Base-by-base conservation (phyloP, 2,888 invertebrate species). In the Rutpela maculata region DNA sequence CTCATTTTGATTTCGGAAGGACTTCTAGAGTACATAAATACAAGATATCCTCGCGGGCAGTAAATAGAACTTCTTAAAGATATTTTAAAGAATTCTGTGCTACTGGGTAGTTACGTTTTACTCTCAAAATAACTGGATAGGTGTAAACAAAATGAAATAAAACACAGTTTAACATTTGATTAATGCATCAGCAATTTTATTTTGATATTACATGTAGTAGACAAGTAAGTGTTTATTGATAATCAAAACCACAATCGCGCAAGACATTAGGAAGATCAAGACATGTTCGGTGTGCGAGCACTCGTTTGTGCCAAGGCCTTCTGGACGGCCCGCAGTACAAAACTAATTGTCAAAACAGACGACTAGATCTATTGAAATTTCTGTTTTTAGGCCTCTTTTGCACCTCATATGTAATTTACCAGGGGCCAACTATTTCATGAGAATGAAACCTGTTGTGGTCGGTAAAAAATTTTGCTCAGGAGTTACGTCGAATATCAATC, bases 241-340 rank as follows among this genome's bases (percentile, higher is more conserved):
- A 88, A 85, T 87, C 82, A 87, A 88, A 86, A 88, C 87, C 87
- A 88, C 86, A 88, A 86, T 86, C 87, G 86, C 88, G 87, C 86
- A 88, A 88, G 87, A 88, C 85, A 86, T 86, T 87, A 75, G 89
- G 89, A 89, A 89, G 89, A 89, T 89, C 89, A 86, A 88, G 88
- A 88, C 86, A 88, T 86, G 82, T 85, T 85, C 83, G 85, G 85
- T 87, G 86, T 86, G 87, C 86, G 83, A 86, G 87, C 86, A 87
- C 73, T 77, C 65, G 77, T 81, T 83, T 84, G 85, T 86, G 86
- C 86, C 85, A 85, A 82, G 86, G 86, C 85, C 86, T 78, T 78
- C 78, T 81, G 84, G 83, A 86, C 84, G 87, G 84, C 83, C 86
- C 83, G 83, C 81, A 79, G 81, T 83, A 85, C 80, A 81, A 84